These are phyloP conservation scores for Epinephelus cyanopodus DNA, from an alignment of 2,113 vertebrate genomes.

Conservation along the genomic window DNA sequence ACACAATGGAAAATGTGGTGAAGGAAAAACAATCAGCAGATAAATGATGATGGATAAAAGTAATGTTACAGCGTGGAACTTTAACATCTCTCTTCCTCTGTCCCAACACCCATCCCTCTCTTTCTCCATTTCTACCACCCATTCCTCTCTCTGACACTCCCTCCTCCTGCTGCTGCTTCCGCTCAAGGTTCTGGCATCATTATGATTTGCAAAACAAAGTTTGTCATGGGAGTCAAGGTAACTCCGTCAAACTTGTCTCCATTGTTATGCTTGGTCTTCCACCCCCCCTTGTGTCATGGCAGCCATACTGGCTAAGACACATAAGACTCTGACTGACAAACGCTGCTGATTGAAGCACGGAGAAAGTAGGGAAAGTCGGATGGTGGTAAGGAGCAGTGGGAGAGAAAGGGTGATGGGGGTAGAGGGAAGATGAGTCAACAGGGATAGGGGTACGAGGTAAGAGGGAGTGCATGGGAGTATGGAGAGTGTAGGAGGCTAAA, in stretches of 20 bases:
- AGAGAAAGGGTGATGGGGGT: neutral
- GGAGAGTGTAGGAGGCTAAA: conserved; percentile 31
- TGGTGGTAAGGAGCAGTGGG: neutral
- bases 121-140: conserved; percentile 3
- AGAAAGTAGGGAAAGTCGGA: neutral
- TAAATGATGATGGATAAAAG: conserved; percentile 2
- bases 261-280: conserved; percentile 59
- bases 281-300: conserved; percentile 63
- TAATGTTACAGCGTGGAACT: neutral
- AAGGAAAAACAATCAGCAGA: neutral
- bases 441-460: conserved; percentile 5
- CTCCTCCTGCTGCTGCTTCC: conserved; percentile 40
- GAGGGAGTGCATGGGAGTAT: neutral
- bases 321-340: conserved; percentile 60
- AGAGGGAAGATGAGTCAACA: neutral
- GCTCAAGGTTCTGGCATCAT: conserved; percentile 50
- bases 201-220: conserved; percentile 71
- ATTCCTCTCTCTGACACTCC: conserved; percentile 47
- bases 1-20: neutral
- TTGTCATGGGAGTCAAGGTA: conserved; percentile 74
- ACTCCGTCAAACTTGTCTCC: conserved; percentile 64
- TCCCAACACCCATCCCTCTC: neutral
- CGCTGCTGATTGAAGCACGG: conserved; percentile 63
- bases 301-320: conserved; percentile 71
- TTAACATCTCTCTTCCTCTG: neutral